Conservation (phyloP, 1,140 invertebrate species). For the Holcopasites calliopsidis region DNA sequence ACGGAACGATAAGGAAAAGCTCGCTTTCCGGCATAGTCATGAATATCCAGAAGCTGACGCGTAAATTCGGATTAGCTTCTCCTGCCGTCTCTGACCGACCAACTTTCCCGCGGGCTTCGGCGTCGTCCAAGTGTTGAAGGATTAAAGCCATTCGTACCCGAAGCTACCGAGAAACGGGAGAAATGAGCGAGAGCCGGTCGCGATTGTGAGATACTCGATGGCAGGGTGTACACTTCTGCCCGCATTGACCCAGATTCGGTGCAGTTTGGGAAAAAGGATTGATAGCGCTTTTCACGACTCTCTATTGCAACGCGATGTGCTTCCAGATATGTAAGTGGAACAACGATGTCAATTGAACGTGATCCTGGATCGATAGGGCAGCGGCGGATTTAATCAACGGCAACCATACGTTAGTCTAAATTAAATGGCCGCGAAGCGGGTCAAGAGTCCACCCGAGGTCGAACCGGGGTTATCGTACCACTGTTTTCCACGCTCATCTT, state of each 20-base stretch:
- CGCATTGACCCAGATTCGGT: constrained; percentile 27
- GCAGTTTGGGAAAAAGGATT: background rate
- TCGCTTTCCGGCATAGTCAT: background rate
- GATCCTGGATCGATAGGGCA: constrained; percentile 4
- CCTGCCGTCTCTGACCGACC: background rate
- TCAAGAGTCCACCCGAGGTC: constrained; percentile 61
- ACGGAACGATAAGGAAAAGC: background rate
- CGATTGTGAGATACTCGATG: background rate
- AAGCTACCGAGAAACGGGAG: background rate
- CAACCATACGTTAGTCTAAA: constrained; percentile 41
- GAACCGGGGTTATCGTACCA: constrained; percentile 39
- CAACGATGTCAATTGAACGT: constrained; percentile 15
- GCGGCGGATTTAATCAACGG: constrained; percentile 39
- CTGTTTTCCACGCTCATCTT: constrained; percentile 19
- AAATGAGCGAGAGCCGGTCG: background rate
- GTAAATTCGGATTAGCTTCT: background rate
- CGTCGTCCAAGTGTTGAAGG: background rate
- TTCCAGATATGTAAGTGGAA: constrained; percentile 3
- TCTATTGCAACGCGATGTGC: background rate
- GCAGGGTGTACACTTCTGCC: constrained; percentile 9
- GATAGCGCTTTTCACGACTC: constrained; percentile 16
- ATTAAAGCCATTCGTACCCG: background rate
- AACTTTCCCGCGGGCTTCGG: background rate
- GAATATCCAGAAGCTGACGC: background rate
- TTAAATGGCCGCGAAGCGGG: constrained; percentile 53